Evolutionary conservation across 2,113 vertebrate species (phyloP).

Genomic region (Cyanistes caeruleus): DNA sequence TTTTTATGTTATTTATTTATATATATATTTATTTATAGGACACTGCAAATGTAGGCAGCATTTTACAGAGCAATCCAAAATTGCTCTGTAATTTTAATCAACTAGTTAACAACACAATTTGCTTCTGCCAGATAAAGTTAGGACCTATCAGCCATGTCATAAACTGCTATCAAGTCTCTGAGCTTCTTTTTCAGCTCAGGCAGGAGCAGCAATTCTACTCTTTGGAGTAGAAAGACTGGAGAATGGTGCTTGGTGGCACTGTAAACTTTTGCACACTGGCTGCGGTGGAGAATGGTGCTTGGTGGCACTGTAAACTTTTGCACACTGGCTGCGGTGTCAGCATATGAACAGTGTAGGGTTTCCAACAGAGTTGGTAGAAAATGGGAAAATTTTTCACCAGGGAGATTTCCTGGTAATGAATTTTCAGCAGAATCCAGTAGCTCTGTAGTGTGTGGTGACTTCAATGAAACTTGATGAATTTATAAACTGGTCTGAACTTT

Average conservation of each 20-base stretch:
- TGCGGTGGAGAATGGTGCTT: neutral
- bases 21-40: neutral
- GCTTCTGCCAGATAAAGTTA: neutral
- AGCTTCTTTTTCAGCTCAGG: neutral
- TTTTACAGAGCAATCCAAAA: neutral
- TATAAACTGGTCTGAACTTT: conserved; percentile 1
- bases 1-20: neutral
- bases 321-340: accelerated
- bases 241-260: neutral
- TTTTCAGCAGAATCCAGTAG: neutral
- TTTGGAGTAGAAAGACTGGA: neutral
- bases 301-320: neutral
- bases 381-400: neutral
- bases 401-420: neutral
- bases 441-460: neutral
- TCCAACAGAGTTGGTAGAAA: neutral
- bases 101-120: neutral
- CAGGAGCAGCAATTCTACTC: neutral
- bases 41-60: neutral
- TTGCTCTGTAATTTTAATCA: conserved; percentile 7
- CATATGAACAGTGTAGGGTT: neutral
- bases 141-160: neutral
- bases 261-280: neutral
- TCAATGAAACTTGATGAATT: conserved; percentile 4
- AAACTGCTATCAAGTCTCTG: neutral